Conservation (phyloP, 2,888 invertebrate genomes). For the Polydrusus cervinus region DNA sequence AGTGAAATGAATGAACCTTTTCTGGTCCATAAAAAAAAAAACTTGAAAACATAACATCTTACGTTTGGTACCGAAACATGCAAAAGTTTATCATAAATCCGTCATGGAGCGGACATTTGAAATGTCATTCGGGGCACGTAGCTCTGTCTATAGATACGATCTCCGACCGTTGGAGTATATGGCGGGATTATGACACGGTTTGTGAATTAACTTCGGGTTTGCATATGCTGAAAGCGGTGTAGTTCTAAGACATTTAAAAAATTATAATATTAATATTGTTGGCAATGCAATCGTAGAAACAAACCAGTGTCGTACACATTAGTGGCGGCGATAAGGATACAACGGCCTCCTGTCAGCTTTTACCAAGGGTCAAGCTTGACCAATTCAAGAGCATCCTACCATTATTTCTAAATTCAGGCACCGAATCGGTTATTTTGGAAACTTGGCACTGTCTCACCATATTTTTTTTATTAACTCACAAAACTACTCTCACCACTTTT, state of each 20-base stretch:
- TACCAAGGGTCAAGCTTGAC: too few relatives aligned
- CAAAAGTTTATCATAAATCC: conserved; percentile 42
- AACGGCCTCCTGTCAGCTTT: too few relatives aligned
- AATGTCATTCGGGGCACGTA: conserved; percentile 47
- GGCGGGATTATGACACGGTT: conserved; percentile 47
- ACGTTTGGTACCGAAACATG: conserved; percentile 26
- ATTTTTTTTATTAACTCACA: too few relatives aligned
- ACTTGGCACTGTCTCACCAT: too few relatives aligned
- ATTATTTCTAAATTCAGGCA: too few relatives aligned
- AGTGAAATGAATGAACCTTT: too few relatives aligned
- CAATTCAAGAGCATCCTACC: too few relatives aligned
- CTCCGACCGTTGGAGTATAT: conserved; percentile 43
- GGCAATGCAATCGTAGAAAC: neutral
- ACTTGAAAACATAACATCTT: conserved; percentile 9
- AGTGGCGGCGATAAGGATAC: too few relatives aligned
- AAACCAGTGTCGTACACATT: too few relatives aligned
- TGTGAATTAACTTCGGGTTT: conserved; percentile 45
- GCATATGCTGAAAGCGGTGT: conserved; percentile 29
- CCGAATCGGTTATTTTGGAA: too few relatives aligned
- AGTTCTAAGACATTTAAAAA: conserved; percentile 10
- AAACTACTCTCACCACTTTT: too few relatives aligned
- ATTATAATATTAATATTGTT: neutral
- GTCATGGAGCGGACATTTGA: conserved; percentile 29
- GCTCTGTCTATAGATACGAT: conserved; percentile 39
- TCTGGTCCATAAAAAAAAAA: neutral